phyloP scores from a whole-genome alignment of 1,140 invertebrate genomes.

The Drosophila rhopaloa region DNA sequence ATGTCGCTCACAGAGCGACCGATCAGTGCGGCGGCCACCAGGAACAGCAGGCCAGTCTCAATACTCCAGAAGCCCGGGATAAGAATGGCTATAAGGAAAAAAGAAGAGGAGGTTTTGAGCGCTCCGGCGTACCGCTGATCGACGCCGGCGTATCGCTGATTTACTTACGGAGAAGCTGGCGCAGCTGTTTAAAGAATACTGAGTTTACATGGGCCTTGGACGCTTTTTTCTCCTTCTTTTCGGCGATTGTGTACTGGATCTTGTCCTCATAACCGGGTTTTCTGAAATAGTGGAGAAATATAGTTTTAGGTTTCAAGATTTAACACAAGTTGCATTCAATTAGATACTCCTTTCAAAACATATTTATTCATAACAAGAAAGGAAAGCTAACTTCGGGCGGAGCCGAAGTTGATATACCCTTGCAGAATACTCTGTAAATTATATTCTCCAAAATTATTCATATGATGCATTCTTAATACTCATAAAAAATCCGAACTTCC shows the following conservation, averaged over 20 bases:
- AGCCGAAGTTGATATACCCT: too few species aligned
- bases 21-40: slow-evolving; percentile 93
- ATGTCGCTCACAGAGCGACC: slow-evolving; percentile 97
- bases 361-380: too few species aligned
- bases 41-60: slow-evolving; percentile 91
- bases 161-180: slow-evolving; percentile 88
- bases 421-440: too few species aligned
- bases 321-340: too few species aligned
- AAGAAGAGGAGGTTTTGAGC: neutral
- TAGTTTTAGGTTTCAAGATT: neutral
- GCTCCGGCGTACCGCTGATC: too few species aligned
- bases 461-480: too few species aligned
- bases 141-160: too few species aligned
- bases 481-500: too few species aligned
- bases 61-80: slow-evolving; percentile 91
- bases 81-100: slow-evolving; percentile 87
- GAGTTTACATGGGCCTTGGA: slow-evolving; percentile 94
- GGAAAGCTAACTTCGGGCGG: too few species aligned
- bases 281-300: slow-evolving; percentile 31
- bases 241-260: slow-evolving; percentile 91
- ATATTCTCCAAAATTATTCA: too few species aligned
- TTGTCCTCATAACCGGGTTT: slow-evolving; percentile 87
- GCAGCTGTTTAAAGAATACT: slow-evolving; percentile 92
- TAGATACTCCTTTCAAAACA: too few species aligned
- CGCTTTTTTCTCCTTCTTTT: slow-evolving; percentile 88